Percentiles rank a stretch among this genome's conserved stretches.
phyloP scores from a whole-genome alignment of 2,888 invertebrate genomes.

The Tetragnatha montana region DNA sequence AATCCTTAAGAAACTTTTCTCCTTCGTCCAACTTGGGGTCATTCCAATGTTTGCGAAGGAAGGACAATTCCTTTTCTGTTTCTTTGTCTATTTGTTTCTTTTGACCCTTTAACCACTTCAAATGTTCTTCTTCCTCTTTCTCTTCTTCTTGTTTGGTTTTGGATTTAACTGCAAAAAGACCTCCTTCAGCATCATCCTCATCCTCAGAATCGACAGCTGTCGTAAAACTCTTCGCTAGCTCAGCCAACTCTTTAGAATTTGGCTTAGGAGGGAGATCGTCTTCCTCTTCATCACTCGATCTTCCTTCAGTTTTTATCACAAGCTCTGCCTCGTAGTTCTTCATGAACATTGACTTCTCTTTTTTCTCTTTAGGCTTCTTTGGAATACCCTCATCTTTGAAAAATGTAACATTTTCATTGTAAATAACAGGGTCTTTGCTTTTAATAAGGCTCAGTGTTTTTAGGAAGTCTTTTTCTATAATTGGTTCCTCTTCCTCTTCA shows the following conservation, averaged over 20 bases:
- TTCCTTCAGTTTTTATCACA: constrained; percentile 83
- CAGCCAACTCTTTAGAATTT: constrained; percentile 82
- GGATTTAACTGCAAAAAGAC: constrained; percentile 75
- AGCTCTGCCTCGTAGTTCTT: constrained; percentile 88
- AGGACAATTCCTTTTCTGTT: constrained; percentile 82
- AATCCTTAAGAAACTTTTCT: constrained; percentile 94
- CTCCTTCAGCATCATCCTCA: constrained; percentile 77
- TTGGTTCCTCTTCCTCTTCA: constrained; percentile 62
- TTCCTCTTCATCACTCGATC: constrained; percentile 77
- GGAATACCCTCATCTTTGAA: constrained; percentile 78
- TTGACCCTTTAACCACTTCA: constrained; percentile 85
- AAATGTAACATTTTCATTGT: constrained; percentile 85
- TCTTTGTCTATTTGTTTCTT: constrained; percentile 80
- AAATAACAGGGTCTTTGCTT: constrained; percentile 91
- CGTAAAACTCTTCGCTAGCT: constrained; percentile 82
- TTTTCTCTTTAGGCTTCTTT: constrained; percentile 54
- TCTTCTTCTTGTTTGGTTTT: constrained; percentile 48
- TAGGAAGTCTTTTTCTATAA: constrained; percentile 87
- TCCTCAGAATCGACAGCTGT: constrained; percentile 78
- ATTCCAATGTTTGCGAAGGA: constrained; percentile 89
- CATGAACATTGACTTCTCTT: constrained; percentile 81
- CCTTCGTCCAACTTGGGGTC: constrained; percentile 87
- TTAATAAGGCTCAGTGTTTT: constrained; percentile 90
- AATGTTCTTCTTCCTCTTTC: constrained; percentile 80
- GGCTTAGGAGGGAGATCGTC: constrained; percentile 4